Evolutionary conservation across 2,113 vertebrate species (phyloP).

Genomic region (Myotis davidii): DNA sequence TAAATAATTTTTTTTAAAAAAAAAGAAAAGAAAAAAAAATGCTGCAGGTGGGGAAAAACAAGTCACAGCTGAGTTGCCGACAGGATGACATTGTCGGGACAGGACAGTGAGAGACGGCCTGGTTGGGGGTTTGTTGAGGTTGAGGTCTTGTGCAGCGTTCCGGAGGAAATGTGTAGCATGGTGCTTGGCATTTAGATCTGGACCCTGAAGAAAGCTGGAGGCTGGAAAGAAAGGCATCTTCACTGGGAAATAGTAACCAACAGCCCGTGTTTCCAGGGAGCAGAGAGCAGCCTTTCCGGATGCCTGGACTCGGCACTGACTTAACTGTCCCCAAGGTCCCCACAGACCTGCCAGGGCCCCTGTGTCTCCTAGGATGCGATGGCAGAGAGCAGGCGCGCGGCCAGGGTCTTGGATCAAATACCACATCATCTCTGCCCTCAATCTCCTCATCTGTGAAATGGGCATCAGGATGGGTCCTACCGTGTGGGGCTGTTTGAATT

Average conservation of each 20-base stretch:
- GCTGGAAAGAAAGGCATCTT: background rate
- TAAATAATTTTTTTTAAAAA: too few species aligned
- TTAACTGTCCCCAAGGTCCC: background rate
- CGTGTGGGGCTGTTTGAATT: background rate
- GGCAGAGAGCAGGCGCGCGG: background rate
- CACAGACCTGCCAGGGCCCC: rapidly evolving
- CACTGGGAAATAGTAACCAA: background rate
- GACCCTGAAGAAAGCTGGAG: rapidly evolving
- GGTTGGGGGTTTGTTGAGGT: background rate
- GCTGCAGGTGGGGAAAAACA: too few species aligned
- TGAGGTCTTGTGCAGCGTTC: background rate
- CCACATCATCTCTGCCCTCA: background rate
- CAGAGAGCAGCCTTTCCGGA: background rate
- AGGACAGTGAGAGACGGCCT: too few species aligned
- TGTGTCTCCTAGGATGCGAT: rapidly evolving
- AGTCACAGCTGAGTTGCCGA: background rate
- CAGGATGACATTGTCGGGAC: background rate
- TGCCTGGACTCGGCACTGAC: background rate
- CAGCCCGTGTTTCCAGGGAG: background rate
- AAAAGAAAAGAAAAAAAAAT: too few species aligned
- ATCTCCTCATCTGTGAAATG: background rate
- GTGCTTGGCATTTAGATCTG: background rate
- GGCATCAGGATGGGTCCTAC: rapidly evolving
- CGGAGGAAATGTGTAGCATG: background rate
- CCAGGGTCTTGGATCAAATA: background rate